These are phyloP conservation scores for Calidris pugnax DNA, from an alignment of 2,113 vertebrate species.

Conservation along the genomic window DNA sequence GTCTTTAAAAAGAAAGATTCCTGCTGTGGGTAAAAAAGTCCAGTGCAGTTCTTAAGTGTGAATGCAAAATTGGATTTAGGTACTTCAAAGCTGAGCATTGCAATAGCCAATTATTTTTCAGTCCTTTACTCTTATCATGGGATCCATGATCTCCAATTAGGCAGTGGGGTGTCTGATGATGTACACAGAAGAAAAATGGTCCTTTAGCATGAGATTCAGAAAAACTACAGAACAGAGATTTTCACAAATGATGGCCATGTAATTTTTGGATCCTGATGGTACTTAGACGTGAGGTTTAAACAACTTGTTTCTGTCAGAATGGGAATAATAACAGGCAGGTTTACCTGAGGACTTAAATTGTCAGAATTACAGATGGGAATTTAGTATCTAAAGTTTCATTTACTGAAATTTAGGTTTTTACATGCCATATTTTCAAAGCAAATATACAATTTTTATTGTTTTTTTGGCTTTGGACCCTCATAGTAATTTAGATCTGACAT, in stretches of 20 bases:
- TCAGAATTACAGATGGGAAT: background rate
- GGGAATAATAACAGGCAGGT: background rate
- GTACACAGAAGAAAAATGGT: background rate
- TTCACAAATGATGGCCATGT: background rate
- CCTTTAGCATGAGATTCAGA: background rate
- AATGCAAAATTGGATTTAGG: slow-evolving; percentile 19
- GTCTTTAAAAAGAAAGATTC: background rate
- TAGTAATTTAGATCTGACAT: background rate
- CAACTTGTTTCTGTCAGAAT: background rate
- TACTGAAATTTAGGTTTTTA: background rate
- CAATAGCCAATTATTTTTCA: slow-evolving; percentile 22
- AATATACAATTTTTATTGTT: background rate
- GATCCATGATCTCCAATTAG: background rate
- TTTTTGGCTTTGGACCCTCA: background rate
- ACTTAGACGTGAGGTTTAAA: background rate
- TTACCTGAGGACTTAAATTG: background rate
- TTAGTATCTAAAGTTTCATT: background rate
- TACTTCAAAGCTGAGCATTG: background rate
- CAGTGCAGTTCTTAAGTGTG: background rate
- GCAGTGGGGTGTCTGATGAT: background rate
- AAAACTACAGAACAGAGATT: background rate
- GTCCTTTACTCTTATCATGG: background rate
- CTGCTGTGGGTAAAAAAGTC: background rate
- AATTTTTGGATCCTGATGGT: background rate
- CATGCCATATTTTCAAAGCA: background rate